Evolutionary conservation across 1,140 invertebrate species (phyloP), one percentile per base, ranked within the genome.

Genomic region (Aphelenchoides fujianensis): DNA sequence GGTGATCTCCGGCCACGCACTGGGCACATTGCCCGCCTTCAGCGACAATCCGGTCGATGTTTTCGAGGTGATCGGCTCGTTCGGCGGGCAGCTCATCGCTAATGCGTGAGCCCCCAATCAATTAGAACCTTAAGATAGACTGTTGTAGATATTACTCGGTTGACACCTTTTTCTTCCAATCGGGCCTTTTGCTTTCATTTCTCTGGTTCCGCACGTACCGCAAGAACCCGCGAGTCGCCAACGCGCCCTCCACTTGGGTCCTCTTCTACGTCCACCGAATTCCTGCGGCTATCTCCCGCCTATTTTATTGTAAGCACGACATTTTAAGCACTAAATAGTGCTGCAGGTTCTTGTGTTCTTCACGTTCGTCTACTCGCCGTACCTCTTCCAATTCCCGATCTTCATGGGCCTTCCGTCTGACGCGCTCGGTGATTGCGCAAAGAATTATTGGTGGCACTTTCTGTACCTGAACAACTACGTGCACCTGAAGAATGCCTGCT

Each of bases 221-320:
- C 1, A 48, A 69, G 41, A 76, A 78, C 35, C 74, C 34, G 19
- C 54, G 41, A 59, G 7, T 27, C 32, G 53, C 54, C 19, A 78
- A 30, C 9, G 68, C 75, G 19, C 12, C 57, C 19, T 3, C 41
- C 9, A 35, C 59, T 23, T 76, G 75, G 75, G 34, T 78, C n/a
- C 67, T 76, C 57, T 78, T 76, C 41, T 76, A 76, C 32, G 70
- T 78, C 34, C 75, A 76, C 55, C 61, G 75, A 54, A n/a, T 70
- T 76, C 37, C 27, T 76, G 9, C 32, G 74, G 63, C 32, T 67
- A 67, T 67, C 48, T 62, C 64, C 48, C 16, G 57, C 57, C 28
- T 67, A 67, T 36, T 67, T n/a, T 57, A 67, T 67, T n/a, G 62
- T 55, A 19, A 61, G 16, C 37, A n/a, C n/a, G n/a, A n/a, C n/a